Conservation (phyloP, 2,797 vertebrate species). For the Microcaecilia unicolor region DNA sequence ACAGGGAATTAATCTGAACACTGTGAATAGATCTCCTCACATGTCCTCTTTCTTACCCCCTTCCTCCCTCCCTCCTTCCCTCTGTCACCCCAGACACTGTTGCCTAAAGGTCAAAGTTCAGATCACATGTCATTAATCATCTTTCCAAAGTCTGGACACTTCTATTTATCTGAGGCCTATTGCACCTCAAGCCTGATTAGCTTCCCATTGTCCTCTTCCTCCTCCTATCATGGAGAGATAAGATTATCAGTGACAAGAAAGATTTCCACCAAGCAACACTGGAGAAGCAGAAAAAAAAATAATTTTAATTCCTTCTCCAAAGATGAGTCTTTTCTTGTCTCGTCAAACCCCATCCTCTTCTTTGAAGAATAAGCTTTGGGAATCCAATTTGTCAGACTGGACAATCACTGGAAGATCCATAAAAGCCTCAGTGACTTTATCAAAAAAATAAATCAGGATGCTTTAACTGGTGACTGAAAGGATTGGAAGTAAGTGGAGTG, state of each 20-base stretch:
- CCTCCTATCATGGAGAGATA: constrained; percentile 73
- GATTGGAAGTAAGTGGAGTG: constrained; percentile 52
- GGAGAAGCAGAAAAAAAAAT: constrained; percentile 46
- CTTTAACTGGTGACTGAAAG: constrained; percentile 58
- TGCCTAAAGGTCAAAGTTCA: constrained; percentile 21
- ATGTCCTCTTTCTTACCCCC: no score
- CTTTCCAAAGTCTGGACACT: constrained; percentile 59
- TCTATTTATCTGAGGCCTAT: constrained; percentile 67
- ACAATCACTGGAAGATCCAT: constrained; percentile 63
- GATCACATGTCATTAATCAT: constrained; percentile 68
- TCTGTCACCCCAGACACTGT: constrained; percentile 10
- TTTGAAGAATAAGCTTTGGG: constrained; percentile 58
- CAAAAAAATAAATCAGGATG: constrained; percentile 63
- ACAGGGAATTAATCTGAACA: constrained; percentile 25
- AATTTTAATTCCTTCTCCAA: constrained; percentile 52
- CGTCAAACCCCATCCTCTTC: constrained; percentile 65
- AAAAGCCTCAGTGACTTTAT: constrained; percentile 62
- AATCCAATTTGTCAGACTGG: constrained; percentile 72
- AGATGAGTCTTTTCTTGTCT: constrained; percentile 68
- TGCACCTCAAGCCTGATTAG: constrained; percentile 55
- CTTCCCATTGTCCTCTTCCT: constrained; percentile 66
- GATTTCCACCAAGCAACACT: constrained; percentile 59
- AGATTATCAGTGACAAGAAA: constrained; percentile 76
- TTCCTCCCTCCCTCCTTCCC: no score
- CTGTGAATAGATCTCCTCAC: neutral